Evolutionary conservation across 2,888 invertebrate genomes (phyloP).

Genomic region (Eupeodes latifasciatus): DNA sequence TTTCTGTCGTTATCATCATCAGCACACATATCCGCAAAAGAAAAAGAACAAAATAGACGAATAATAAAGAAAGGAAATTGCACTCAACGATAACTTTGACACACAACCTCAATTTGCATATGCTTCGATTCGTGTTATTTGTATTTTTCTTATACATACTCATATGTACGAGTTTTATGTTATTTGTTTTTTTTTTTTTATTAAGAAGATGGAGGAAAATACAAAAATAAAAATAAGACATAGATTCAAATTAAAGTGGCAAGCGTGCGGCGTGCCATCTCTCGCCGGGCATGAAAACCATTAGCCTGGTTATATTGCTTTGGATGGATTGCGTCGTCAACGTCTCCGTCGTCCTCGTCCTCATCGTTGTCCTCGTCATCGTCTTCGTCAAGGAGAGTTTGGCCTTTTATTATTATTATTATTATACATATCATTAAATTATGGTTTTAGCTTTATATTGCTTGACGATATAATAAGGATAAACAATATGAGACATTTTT

Average conservation of each 20-base stretch:
- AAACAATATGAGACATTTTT: slow-evolving; percentile 9
- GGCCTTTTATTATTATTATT: slow-evolving; percentile 3
- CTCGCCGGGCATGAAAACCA: slow-evolving; percentile 31
- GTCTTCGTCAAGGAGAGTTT: too few relatives aligned
- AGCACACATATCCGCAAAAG: neutral
- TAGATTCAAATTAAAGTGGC: slow-evolving; percentile 53
- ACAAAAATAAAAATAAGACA: slow-evolving; percentile 31
- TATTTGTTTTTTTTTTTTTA: neutral
- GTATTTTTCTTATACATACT: slow-evolving; percentile 2
- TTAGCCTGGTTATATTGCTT: slow-evolving; percentile 41
- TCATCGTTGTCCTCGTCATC: too few relatives aligned
- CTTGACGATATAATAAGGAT: neutral
- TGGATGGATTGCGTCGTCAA: too few relatives aligned
- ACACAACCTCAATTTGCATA: slow-evolving; percentile 65
- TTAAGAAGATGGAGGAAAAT: neutral
- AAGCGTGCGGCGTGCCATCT: slow-evolving; percentile 32
- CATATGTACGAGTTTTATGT: neutral
- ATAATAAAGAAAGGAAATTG: slow-evolving; percentile 50
- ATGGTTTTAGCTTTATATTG: slow-evolving; percentile 4
- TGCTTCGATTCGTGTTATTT: slow-evolving; percentile 55
- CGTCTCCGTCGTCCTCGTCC: neutral
- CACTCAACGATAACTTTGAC: slow-evolving; percentile 65
- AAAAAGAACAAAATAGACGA: neutral
- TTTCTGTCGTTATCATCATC: slow-evolving; percentile 19
- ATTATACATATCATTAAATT: slow-evolving; percentile 31